Base-by-base conservation (phyloP, 1,140 invertebrate species). In the Carcinoscorpius rotundicauda region DNA sequence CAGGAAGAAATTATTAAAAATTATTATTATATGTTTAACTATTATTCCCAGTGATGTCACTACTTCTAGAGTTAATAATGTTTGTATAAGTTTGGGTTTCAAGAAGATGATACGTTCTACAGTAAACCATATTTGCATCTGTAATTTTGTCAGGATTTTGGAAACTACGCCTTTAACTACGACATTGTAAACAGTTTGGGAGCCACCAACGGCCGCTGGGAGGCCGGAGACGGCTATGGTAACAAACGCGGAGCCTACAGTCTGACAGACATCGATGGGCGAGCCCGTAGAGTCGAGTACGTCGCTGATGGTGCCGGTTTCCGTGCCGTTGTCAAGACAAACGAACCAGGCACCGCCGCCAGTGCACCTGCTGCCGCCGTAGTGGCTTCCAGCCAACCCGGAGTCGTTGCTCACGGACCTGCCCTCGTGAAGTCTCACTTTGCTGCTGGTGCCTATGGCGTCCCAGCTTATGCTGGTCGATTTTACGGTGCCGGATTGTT, bases 141-240 rank as follows among this genome's bases (percentile, higher is more conserved):
- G 29, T 29, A 29, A 1, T 29, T 29, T 29, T 29, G 29, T 29
- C 29, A 71, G 69, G 65, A 57, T 61, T 58, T 65, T 58, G 70
- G 67, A 57, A 70, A 70, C 51, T 72, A 72, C 50, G 63, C 55
- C 49, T 64, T 64, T 55, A 52, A 52, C 8, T 64, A 64, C 63
- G 57, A 64, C 10, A 48, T 64, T 8, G 61, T 62, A n/a, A 51
- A 62, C n/a, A n/a, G 10, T 10, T 52, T 52, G 52, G 61, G 61
- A 5, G 50, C 61, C 52, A 11, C 61, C 4, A 65, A 62, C 11
- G 59, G 61, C 6, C 68, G 69, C 29, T 57, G 64, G 50, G 88
- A 92, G 77, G 90, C 86, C 69, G 78, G 88, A 64, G 87, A 88
- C 74, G 84, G 87, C 49, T 76, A 84, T 66, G 89, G 89, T 49